These are phyloP conservation scores for Dasyornis broadbenti DNA, from an alignment of 2,113 vertebrate species.

Conservation along the genomic window DNA sequence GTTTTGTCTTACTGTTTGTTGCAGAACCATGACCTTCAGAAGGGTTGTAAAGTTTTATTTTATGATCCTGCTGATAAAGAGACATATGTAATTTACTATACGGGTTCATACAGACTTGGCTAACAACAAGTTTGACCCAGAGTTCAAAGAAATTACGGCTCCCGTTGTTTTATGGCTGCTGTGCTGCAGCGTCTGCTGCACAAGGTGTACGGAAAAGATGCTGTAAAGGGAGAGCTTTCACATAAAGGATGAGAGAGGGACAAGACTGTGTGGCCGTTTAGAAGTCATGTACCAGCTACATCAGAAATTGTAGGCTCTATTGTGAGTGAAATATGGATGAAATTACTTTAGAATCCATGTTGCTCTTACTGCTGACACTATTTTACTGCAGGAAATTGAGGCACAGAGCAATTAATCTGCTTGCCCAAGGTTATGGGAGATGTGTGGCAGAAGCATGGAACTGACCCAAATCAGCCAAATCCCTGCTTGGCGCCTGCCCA, in stretches of 20 bases:
- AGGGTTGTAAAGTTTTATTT: slow-evolving; percentile 45
- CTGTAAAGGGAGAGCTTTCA: neutral
- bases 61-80: slow-evolving; percentile 39
- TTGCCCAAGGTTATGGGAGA: neutral
- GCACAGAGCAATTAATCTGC: neutral
- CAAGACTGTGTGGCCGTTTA: neutral
- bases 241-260: neutral
- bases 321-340: neutral
- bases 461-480: neutral
- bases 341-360: neutral
- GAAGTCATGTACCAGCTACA: neutral
- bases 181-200: neutral
- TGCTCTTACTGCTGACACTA: neutral
- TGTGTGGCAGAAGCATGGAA: neutral
- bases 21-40: slow-evolving; percentile 12
- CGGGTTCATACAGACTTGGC: slow-evolving; percentile 17
- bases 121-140: slow-evolving; percentile 39
- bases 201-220: neutral
- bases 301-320: neutral
- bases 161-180: slow-evolving; percentile 24
- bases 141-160: slow-evolving; percentile 54
- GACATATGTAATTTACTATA: slow-evolving; percentile 15
- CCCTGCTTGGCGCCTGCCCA: neutral
- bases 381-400: neutral
- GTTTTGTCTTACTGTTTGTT: slow-evolving; percentile 9